phyloP scores from a whole-genome alignment of 2,888 invertebrate genomes.

The Noctua comes region DNA sequence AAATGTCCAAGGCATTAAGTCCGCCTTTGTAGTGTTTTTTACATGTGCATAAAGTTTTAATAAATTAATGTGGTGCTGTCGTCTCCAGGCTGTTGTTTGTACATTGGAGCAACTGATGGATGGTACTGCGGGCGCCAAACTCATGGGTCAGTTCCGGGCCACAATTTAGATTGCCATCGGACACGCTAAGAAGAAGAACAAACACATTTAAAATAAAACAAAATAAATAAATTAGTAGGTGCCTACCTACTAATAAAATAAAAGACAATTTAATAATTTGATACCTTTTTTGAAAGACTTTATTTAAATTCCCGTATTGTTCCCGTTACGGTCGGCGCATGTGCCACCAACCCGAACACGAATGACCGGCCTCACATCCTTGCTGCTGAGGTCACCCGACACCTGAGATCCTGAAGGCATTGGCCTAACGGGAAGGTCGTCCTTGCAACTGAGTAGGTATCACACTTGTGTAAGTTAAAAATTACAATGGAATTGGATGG shows the following conservation, averaged over 20 bases:
- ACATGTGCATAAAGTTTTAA: too few species aligned
- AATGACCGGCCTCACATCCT: conserved; percentile 67
- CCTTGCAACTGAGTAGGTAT: conserved; percentile 18
- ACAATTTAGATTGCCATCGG: neutral
- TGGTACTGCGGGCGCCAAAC: neutral
- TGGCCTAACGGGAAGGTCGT: conserved; percentile 71
- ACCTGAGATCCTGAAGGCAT: conserved; percentile 77
- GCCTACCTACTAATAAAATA: neutral
- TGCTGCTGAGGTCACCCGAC: conserved; percentile 72
- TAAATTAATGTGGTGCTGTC: neutral
- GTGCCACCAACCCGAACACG: conserved; percentile 67
- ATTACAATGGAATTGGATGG: neutral
- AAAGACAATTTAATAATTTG: conserved; percentile 40
- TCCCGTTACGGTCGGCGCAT: conserved; percentile 61
- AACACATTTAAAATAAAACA: neutral
- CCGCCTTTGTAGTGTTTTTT: neutral
- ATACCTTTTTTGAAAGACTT: conserved; percentile 58
- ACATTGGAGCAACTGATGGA: neutral
- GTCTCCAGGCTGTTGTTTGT: neutral
- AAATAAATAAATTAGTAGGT: neutral
- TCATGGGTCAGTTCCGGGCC: neutral
- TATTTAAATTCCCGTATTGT: conserved; percentile 61
- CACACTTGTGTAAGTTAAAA: neutral
- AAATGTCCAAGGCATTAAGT: neutral
- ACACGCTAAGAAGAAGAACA: neutral